Evolutionary conservation across 2,113 vertebrate species (phyloP).

Genomic region (Noctilio leporinus): DNA sequence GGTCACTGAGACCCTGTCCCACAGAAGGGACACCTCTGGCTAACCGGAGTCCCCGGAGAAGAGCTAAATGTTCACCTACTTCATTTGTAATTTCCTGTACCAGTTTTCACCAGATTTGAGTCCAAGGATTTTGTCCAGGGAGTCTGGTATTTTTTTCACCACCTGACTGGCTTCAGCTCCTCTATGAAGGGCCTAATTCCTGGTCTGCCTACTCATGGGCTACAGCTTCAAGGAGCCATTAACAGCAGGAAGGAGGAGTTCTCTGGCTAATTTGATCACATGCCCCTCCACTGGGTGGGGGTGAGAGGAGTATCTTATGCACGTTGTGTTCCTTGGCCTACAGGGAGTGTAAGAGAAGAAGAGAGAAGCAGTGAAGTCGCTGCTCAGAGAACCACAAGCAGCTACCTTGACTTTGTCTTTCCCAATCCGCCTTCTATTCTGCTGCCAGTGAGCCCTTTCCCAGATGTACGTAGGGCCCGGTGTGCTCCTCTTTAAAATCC

Average conservation of each 20-base stretch:
- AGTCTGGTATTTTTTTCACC: background rate
- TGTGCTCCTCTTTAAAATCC: background rate
- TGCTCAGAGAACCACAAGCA: background rate
- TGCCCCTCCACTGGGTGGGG: background rate
- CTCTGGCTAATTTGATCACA: background rate
- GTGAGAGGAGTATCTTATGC: background rate
- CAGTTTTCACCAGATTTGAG: background rate
- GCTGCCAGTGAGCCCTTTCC: background rate
- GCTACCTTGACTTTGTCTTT: background rate
- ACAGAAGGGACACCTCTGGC: background rate
- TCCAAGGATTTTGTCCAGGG: background rate
- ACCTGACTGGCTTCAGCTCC: background rate
- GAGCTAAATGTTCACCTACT: background rate
- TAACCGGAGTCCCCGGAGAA: background rate
- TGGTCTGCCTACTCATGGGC: background rate
- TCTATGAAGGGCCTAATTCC: background rate
- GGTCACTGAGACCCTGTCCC: background rate
- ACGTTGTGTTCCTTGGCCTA: background rate
- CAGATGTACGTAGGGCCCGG: background rate
- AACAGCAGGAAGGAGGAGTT: background rate
- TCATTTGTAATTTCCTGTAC: background rate
- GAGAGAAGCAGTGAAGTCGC: background rate
- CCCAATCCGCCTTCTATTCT: background rate
- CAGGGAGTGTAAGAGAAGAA: background rate
- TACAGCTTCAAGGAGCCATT: background rate